Evolutionary conservation across 2,797 vertebrate genomes (phyloP).

Genomic region (Tadarida brasiliensis): DNA sequence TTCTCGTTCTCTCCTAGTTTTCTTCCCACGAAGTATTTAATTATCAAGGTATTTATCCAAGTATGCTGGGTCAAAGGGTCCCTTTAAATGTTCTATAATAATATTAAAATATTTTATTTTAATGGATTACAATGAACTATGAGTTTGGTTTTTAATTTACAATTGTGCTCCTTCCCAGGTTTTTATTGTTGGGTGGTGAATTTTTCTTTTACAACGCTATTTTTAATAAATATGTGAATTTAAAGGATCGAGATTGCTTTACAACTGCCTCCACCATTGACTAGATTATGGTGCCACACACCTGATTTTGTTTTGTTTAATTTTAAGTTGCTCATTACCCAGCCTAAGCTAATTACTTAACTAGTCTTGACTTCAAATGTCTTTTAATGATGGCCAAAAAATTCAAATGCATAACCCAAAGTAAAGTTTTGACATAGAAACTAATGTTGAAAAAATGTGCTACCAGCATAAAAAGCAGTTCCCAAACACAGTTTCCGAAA

Average conservation of each 20-base stretch:
- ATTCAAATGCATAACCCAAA: neutral
- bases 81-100: neutral
- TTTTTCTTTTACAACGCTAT: conserved; percentile 26
- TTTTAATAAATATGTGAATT: neutral
- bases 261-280: neutral
- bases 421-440: conserved; percentile 23
- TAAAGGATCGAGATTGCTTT: neutral
- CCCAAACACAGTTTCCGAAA: conserved; percentile 1
- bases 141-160: neutral
- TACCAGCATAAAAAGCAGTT: neutral
- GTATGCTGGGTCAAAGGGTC: neutral
- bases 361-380: neutral
- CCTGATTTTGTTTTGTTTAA: conserved; percentile 7
- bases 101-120: neutral
- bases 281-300: neutral
- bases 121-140: neutral
- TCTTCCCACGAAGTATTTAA: neutral
- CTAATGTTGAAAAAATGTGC: neutral
- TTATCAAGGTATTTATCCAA: neutral
- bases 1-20: neutral
- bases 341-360: neutral
- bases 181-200: neutral
- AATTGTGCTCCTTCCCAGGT: neutral
- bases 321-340: neutral
- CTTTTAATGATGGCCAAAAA: neutral